Conservation (phyloP, 2,797 vertebrate species). For the Loriculus beryllinus region DNA sequence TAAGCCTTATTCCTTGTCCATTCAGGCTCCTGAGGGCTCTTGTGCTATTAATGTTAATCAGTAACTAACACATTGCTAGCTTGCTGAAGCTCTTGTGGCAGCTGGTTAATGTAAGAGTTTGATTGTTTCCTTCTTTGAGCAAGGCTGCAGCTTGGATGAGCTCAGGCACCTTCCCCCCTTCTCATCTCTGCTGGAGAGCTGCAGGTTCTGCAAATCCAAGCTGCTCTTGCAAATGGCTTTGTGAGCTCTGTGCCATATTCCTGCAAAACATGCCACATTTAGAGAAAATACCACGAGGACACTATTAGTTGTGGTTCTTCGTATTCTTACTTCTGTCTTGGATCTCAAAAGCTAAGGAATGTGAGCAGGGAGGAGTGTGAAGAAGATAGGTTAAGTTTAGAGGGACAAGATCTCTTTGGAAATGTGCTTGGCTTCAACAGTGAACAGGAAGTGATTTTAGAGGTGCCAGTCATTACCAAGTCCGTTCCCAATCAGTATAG, state of each 20-base stretch:
- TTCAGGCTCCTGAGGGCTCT: neutral
- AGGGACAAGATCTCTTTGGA: neutral
- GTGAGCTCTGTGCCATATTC: neutral
- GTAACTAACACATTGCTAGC: neutral
- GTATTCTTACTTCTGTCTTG: neutral
- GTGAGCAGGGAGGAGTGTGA: neutral
- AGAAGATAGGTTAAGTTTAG: neutral
- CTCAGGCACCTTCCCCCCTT: neutral
- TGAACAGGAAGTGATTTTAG: neutral
- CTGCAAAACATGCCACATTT: fast-evolving
- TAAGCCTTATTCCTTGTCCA: neutral
- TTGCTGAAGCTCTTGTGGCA: neutral
- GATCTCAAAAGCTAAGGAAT: neutral
- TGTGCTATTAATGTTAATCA: neutral
- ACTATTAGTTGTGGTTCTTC: fast-evolving
- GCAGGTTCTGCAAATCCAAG: neutral
- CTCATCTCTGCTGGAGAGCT: neutral
- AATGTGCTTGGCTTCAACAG: neutral
- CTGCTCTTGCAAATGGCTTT: neutral
- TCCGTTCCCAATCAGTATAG: neutral
- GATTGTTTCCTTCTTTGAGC: conserved; percentile 13
- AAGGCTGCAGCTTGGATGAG: neutral
- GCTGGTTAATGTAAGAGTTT: conserved; percentile 17
- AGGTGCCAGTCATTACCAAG: neutral
- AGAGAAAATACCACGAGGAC: neutral